A percentile compares a stretch with the other conserved stretches of the same genome.
phyloP scores from a whole-genome alignment of 1,140 invertebrate species.

The Myzus persicae region DNA sequence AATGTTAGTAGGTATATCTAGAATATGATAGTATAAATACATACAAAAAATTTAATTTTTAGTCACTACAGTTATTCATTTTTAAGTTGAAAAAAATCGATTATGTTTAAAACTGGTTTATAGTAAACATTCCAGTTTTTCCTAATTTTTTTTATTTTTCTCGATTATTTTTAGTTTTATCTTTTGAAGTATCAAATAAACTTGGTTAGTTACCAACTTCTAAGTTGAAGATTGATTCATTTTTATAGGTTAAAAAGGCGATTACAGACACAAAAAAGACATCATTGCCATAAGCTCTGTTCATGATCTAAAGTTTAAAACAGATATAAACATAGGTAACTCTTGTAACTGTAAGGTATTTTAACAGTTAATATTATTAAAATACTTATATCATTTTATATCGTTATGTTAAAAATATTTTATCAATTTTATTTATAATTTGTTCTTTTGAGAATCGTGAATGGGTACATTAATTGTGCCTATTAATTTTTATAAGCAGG shows the following conservation, averaged over 20 bases:
- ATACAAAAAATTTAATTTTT: not conserved
- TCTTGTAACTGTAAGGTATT: not conserved
- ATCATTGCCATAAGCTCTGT: not conserved
- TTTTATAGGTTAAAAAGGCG: no score
- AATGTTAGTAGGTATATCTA: no score
- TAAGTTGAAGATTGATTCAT: no score
- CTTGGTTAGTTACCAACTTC: no score
- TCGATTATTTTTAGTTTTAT: not conserved
- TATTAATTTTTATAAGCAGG: not conserved
- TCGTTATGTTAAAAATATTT: not conserved
- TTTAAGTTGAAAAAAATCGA: not conserved
- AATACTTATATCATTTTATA: not conserved
- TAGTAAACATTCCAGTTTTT: no score
- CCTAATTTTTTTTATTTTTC: no score
- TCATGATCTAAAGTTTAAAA: not conserved
- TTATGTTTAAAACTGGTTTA: no score
- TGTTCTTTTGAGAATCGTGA: not conserved
- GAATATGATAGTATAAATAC: not conserved
- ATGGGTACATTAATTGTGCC: not conserved
- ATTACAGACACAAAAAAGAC: not conserved
- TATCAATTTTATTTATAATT: not conserved
- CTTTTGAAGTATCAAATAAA: no score
- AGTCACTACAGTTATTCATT: not conserved
- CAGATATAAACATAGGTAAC: not conserved
- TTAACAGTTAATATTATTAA: not conserved